Evolutionary conservation across 1,140 invertebrate species (phyloP), one percentile per base, ranked within the genome.

Genomic region (Drosophila ambigua): DNA sequence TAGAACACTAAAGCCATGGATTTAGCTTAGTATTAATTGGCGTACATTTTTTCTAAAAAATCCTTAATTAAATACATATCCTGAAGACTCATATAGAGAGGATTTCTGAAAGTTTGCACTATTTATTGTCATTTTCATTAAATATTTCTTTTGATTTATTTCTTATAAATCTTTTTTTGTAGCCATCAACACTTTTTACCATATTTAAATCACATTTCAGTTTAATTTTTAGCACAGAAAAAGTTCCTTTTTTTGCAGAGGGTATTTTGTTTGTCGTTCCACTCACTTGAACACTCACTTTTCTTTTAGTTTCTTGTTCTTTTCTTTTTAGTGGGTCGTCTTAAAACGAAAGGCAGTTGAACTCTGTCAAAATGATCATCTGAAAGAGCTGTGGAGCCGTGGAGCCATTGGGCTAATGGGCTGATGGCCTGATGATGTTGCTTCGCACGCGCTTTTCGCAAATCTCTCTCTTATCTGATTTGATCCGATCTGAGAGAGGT

Each of bases 321-420:
- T 75, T 75, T 75, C 62, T 66, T 53, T 67, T 74, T 74, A 74
- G 71, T 74, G 71, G 71, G 61, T 74, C 71, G 72, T 52, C 72
- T 74, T 75, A 53, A 66, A 64, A 45, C 43, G 61, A 66, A 75
- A 75, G 72, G 71, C 72, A 75, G 61, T 75, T 75, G 72, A 75
- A 75, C 72, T 74, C 64, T 65, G 60, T 24, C 53, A 44, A 55
- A 72, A 72, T 68, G 51, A 69, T 57, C 66, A 50, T 51, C 63
- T 50, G 50, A 20, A 45, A 23, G 35, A 41, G 50, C 57, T 53
- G 3, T 48, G 48, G 67, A 39, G 67, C 51, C 16, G 67, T 31
- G 41, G 44, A 24, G 35, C 57, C 28, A 28, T 52, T 28, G 16
- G 16, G 16, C 39, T 5, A 13, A 13, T 20, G 20, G 20, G 1